Conservation (phyloP, 2,888 invertebrate genomes). For the Gymnoscelis rufifasciata region DNA sequence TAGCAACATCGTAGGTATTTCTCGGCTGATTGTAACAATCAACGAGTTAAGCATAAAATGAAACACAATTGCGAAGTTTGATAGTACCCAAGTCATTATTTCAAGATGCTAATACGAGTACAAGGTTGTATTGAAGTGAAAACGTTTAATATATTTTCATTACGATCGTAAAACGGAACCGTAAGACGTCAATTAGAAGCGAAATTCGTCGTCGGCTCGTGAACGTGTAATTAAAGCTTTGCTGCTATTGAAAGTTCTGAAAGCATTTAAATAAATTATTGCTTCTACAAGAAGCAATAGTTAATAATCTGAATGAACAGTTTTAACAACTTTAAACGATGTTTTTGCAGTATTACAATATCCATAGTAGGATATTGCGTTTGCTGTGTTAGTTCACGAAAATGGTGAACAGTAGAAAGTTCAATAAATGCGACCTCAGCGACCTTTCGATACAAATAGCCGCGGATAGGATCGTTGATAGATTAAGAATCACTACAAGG, state of each 20-base stretch:
- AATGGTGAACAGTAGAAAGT: too few relatives aligned
- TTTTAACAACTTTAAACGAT: not conserved
- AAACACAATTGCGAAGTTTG: not conserved
- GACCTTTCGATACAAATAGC: not conserved
- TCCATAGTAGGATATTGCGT: too few relatives aligned
- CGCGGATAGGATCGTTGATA: not conserved
- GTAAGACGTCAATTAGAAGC: conserved; percentile 53
- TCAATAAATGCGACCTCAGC: too few relatives aligned
- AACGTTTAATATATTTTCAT: conserved; percentile 28
- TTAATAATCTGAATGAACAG: not conserved
- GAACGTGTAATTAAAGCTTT: conserved; percentile 53
- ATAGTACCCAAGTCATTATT: conserved; percentile 3
- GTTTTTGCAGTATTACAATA: not conserved
- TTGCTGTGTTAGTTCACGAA: too few relatives aligned
- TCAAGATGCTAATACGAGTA: conserved; percentile 4
- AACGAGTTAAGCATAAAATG: too few relatives aligned
- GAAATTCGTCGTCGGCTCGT: conserved; percentile 46
- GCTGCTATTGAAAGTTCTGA: conserved; percentile 43
- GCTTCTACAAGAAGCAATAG: not conserved
- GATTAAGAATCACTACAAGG: conserved; percentile 7
- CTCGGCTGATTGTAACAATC: too few relatives aligned
- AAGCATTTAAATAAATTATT: conserved; percentile 20
- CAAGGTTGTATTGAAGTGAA: conserved; percentile 4
- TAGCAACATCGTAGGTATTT: too few relatives aligned
- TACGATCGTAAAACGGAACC: conserved; percentile 51